A percentile compares a stretch with the other conserved stretches of the same genome.
These are phyloP conservation scores for Gadus macrocephalus DNA, from an alignment of 2,113 vertebrate species.

Conservation along the genomic window DNA sequence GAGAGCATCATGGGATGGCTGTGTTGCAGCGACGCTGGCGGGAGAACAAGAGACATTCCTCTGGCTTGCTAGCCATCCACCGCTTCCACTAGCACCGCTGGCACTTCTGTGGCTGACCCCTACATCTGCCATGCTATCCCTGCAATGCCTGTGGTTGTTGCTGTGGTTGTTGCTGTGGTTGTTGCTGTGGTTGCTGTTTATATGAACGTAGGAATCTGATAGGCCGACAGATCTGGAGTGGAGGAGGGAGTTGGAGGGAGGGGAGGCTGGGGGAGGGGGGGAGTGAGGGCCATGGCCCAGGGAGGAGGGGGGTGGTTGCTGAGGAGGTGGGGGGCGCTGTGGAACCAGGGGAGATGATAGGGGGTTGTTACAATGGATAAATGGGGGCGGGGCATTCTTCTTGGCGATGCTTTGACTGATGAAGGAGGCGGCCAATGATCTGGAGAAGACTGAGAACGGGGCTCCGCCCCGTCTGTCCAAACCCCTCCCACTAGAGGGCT, in stretches of 20 bases:
- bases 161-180: conserved; percentile 13
- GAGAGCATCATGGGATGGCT: conserved; percentile 36
- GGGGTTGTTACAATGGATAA: conserved; percentile 7
- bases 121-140: not conserved
- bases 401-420: conserved; percentile 80
- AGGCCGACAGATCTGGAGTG: conserved; percentile 20
- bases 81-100: not conserved
- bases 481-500: conserved; percentile 17
- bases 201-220: conserved; percentile 21
- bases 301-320: conserved; percentile 29
- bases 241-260: conserved; percentile 16
- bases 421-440: conserved; percentile 79
- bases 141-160: conserved; percentile 46
- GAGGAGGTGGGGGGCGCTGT: conserved; percentile 12
- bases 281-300: not conserved
- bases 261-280: conserved; percentile 8
- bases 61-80: not conserved
- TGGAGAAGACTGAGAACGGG: conserved; percentile 64
- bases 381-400: conserved; percentile 32
- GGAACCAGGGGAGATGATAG: conserved; percentile 13
- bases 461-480: too few species aligned
- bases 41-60: conserved; percentile 29
- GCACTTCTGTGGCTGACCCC: not conserved
- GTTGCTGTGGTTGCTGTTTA: conserved; percentile 42
- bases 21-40: not conserved